These are phyloP conservation scores for Crematogaster levior DNA, from an alignment of 2,888 invertebrate genomes.

Conservation along the genomic window DNA sequence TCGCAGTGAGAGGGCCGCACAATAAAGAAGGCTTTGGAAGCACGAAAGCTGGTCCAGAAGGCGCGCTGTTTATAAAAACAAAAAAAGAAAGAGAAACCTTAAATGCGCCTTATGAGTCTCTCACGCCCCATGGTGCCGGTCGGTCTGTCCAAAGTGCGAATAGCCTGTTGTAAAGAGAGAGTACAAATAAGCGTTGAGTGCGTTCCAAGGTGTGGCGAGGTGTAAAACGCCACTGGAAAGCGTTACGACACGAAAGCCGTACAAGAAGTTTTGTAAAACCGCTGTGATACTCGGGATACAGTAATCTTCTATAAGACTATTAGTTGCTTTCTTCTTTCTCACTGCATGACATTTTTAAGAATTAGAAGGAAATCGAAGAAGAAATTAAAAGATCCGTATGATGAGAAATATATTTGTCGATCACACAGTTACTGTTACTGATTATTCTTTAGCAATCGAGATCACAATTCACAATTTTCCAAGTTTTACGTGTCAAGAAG, in stretches of 20 bases:
- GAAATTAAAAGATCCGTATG: not conserved
- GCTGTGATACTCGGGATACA: not conserved
- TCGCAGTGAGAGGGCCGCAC: slow-evolving; percentile 57
- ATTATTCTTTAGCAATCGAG: not conserved
- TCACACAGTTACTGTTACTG: not conserved
- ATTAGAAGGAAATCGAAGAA: not conserved
- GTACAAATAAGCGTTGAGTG: slow-evolving; percentile 71
- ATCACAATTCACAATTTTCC: not conserved
- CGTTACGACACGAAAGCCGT: slow-evolving; percentile 7
- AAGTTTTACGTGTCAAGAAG: not conserved
- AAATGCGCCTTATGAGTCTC: slow-evolving; percentile 61
- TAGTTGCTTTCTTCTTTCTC: not conserved
- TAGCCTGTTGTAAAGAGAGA: slow-evolving; percentile 65
- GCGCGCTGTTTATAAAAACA: slow-evolving; percentile 64
- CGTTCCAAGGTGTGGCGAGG: slow-evolving; percentile 22
- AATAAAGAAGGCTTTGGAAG: slow-evolving; percentile 66
- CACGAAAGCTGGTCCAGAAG: slow-evolving; percentile 66
- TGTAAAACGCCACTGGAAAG: slow-evolving; percentile 47
- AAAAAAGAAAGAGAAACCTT: slow-evolving; percentile 41
- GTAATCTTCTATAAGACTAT: not conserved
- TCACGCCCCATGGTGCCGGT: slow-evolving; percentile 37
- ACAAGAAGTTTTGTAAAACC: slow-evolving; percentile 23
- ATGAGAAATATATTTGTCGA: not conserved
- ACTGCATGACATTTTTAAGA: not conserved
- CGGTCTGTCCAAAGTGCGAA: slow-evolving; percentile 62